Evolutionary conservation across 2,797 vertebrate species (phyloP), one percentile per base, ranked within the genome.

Genomic region (Okamejei kenojei): DNA sequence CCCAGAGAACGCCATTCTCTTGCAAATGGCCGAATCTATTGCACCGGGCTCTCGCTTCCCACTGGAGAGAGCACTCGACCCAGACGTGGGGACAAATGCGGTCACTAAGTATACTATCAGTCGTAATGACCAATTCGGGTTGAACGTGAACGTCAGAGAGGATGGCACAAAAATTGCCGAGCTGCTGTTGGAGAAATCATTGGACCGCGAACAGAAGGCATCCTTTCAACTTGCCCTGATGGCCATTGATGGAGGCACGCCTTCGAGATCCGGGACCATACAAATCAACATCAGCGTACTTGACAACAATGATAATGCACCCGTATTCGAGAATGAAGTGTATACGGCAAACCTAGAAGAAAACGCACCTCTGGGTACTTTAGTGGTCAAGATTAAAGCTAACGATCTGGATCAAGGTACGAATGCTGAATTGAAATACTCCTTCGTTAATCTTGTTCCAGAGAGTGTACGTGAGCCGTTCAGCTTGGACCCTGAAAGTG

Each of bases 201-300:
- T 94, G 74, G 94, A 94, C n/a, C 92, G 94, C 4, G 94, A 94
- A 58, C 26, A 68, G 0, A 84, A 93, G 19, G 4, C 93, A 0
- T 93, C 94, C 1, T 95, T 96, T 21, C 17, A 1, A 84, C 93
- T 96, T 4, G 13, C 95, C 0, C 74, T 97, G 90, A 96, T 95
- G 0, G 96, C 96, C 38, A 2, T 95, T 0, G 96, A 96, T 88
- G 96, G 96, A 0, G 96, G 96, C 0, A 96, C 7, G 63, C 96
- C 96, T 0, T n/a, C 93, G 0, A 95, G 93, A 95, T 95, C 95
- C 21, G 90, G 90, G 68, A 92, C 90, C 13, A 54, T 21, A 17
- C 35, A 76, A 29, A 76, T 92, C 68, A 74, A 0, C 10, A 76
- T 92, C 21, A 92, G 2, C 38, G 0, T 92, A 17, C 11, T 73